Conservation (phyloP, 2,888 invertebrate genomes). For the Chrysolina americana region DNA sequence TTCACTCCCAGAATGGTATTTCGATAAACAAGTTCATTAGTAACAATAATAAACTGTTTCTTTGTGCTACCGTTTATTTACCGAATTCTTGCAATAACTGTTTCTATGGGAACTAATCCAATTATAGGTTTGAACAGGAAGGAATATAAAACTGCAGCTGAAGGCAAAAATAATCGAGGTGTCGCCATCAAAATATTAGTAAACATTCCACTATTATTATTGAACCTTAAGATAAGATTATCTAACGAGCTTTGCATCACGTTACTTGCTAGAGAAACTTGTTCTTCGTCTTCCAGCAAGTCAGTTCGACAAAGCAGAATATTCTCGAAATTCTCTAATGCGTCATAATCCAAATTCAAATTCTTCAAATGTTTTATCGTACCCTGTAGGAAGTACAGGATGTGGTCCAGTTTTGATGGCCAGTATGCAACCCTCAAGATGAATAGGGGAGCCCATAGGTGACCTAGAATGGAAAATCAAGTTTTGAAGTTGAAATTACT, state of each 20-base stretch:
- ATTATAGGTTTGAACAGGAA: slow-evolving; percentile 67
- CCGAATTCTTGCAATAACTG: slow-evolving; percentile 68
- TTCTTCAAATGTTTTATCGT: slow-evolving; percentile 55
- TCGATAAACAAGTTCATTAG: too few relatives aligned
- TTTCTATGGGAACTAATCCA: slow-evolving; percentile 67
- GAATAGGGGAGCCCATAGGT: slow-evolving; percentile 75
- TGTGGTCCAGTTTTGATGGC: slow-evolving; percentile 70
- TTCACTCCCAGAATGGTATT: too few relatives aligned
- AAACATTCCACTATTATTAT: slow-evolving; percentile 56
- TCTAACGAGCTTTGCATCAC: slow-evolving; percentile 55
- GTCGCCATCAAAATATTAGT: slow-evolving; percentile 59
- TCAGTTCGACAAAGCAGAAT: slow-evolving; percentile 64
- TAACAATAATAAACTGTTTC: too few relatives aligned
- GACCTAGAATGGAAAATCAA: slow-evolving; percentile 55
- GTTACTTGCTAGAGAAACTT: slow-evolving; percentile 54
- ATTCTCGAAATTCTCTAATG: slow-evolving; percentile 63
- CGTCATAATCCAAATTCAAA: slow-evolving; percentile 57
- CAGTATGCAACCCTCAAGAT: slow-evolving; percentile 74
- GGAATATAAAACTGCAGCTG: slow-evolving; percentile 60
- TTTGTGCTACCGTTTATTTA: slow-evolving; percentile 3
- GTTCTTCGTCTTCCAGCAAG: slow-evolving; percentile 58
- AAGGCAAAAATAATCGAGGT: slow-evolving; percentile 62
- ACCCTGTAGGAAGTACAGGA: slow-evolving; percentile 62
- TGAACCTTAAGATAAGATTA: slow-evolving; percentile 52
- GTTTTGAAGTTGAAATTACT: not conserved